phyloP scores from a whole-genome alignment of 92 coral and sea anemone species.

The Isaurus tuberculatus region DNA sequence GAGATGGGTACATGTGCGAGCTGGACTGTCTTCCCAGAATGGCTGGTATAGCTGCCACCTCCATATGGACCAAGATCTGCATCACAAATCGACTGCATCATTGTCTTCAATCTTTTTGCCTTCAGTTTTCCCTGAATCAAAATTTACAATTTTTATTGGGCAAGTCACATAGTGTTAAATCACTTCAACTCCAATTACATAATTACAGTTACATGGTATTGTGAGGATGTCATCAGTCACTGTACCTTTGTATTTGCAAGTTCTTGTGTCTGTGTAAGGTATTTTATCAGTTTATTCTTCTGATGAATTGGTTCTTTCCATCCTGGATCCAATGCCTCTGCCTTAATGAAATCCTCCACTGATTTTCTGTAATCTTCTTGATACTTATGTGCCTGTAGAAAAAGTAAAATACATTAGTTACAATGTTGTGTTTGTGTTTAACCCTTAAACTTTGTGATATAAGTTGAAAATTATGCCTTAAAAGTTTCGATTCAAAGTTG shows the following conservation, averaged over 20 bases:
- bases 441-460: too few species aligned
- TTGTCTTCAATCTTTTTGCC: constrained; percentile 81
- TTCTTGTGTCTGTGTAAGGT: constrained; percentile 74
- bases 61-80: constrained; percentile 92
- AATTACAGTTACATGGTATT: too few species aligned
- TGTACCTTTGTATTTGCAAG: constrained; percentile 84
- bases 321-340: constrained; percentile 80
- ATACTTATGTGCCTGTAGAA: constrained; percentile 83
- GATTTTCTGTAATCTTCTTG: constrained; percentile 88
- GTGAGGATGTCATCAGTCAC: not conserved
- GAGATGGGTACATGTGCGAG: constrained; percentile 66
- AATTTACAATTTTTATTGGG: too few species aligned
- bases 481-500: too few species aligned
- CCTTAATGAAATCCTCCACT: constrained; percentile 80
- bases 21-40: constrained; percentile 74
- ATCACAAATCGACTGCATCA: constrained; percentile 83
- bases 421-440: not conserved
- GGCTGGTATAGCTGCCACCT: constrained; percentile 86
- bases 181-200: too few species aligned
- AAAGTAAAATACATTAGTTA: not conserved
- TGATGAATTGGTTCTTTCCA: constrained; percentile 83
- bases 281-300: constrained; percentile 68
- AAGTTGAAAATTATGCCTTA: too few species aligned
- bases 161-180: too few species aligned
- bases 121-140: constrained; percentile 84